Conservation (phyloP, 1,140 invertebrate genomes). For the Lerema accius region DNA sequence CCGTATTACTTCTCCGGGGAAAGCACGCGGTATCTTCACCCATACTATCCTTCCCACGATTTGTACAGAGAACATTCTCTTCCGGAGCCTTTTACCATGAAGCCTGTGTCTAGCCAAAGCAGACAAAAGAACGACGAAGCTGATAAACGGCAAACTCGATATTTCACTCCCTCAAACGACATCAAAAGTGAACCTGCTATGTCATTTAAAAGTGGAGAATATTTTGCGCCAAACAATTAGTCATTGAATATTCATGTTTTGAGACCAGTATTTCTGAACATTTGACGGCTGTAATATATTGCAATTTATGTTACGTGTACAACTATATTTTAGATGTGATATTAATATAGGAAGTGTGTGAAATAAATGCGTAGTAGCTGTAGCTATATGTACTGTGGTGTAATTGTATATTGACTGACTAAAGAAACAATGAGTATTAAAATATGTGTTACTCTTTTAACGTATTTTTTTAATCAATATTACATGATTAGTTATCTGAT, state of each 20-base stretch:
- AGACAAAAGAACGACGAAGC: slow-evolving; percentile 2
- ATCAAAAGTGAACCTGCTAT: slow-evolving; percentile 23
- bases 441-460: not conserved
- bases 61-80: slow-evolving; percentile 7
- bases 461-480: not conserved
- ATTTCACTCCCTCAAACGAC: slow-evolving; percentile 44
- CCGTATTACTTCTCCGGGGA: slow-evolving; percentile 9
- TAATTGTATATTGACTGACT: slow-evolving; percentile 1
- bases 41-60: slow-evolving; percentile 12
- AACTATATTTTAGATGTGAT: slow-evolving; percentile 29
- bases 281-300: not conserved
- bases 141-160: slow-evolving; percentile 17
- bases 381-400: not conserved
- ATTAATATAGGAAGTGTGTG: slow-evolving; percentile 32
- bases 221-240: slow-evolving; percentile 45
- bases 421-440: not conserved
- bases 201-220: slow-evolving; percentile 42
- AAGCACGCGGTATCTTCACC: slow-evolving; percentile 9
- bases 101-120: not conserved
- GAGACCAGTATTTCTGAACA: slow-evolving; percentile 2
- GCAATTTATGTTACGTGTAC: not conserved
- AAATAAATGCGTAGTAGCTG: not conserved
- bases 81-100: not conserved
- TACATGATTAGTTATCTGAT: too few relatives aligned
- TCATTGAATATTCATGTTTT: not conserved